Evolutionary conservation across 2,888 invertebrate species (phyloP).

Genomic region (Caenorhabditis sulstoni): DNA sequence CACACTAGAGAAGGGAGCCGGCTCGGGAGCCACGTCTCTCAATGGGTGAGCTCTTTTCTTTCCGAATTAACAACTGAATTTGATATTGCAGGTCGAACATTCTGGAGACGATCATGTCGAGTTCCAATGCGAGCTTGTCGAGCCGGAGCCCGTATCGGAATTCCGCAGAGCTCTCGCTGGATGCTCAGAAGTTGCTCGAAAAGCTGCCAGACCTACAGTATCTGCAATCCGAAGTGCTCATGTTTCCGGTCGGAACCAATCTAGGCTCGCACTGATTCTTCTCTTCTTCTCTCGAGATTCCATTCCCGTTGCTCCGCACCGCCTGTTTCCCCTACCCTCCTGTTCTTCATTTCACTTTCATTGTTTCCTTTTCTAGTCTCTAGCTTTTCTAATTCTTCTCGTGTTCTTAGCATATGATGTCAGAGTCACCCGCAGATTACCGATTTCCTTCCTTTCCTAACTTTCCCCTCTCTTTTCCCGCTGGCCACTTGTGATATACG

Average conservation of each 20-base stretch:
- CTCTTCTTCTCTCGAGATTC: not conserved
- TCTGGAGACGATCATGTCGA: conserved; percentile 55
- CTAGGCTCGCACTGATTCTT: conserved; percentile 18
- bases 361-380: conserved; percentile 13
- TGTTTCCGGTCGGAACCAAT: conserved; percentile 70
- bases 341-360: conserved; percentile 5
- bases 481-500: conserved; percentile 51
- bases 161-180: conserved; percentile 70
- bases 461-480: conserved; percentile 19
- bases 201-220: conserved; percentile 72
- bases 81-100: conserved; percentile 41
- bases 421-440: not conserved
- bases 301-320: conserved; percentile 4
- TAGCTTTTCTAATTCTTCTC: not conserved
- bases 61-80: not conserved
- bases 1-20: conserved; percentile 8
- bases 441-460: conserved; percentile 11
- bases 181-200: conserved; percentile 73
- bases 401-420: conserved; percentile 40
- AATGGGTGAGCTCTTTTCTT: no score
- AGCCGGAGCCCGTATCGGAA: conserved; percentile 44
- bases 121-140: conserved; percentile 14
- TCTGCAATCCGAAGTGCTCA: conserved; percentile 67
- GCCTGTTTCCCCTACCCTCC: conserved; percentile 1
- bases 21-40: not conserved